Evolutionary conservation across 2,888 invertebrate genomes (phyloP).

Genomic region (Pyrochroa serraticornis): DNA sequence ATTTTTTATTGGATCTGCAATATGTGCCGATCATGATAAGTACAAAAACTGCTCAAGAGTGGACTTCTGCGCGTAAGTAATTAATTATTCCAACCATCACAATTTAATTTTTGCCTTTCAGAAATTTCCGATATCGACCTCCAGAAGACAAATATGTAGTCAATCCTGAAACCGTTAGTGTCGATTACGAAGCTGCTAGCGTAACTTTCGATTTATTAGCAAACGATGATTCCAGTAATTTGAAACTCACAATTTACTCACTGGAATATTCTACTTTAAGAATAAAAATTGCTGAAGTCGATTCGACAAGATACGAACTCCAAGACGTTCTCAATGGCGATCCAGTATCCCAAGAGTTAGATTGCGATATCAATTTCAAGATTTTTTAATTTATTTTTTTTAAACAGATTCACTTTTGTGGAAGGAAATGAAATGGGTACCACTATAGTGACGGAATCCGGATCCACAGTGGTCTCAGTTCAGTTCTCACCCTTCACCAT

Average conservation of each 20-base stretch:
- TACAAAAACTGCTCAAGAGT: slow-evolving; percentile 17
- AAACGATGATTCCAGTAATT: not conserved
- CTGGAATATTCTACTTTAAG: not conserved
- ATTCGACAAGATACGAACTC: not conserved
- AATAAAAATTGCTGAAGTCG: not conserved
- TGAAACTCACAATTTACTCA: not conserved
- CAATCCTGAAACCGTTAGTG: too few species aligned
- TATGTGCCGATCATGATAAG: slow-evolving; percentile 11
- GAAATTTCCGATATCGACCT: not conserved
- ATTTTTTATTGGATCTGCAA: not conserved
- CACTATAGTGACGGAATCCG: not conserved
- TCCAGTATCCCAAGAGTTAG: not conserved
- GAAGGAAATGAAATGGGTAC: not conserved
- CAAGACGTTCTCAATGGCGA: not conserved
- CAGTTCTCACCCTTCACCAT: slow-evolving; percentile 1
- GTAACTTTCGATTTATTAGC: not conserved
- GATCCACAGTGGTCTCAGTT: not conserved
- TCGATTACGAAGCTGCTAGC: not conserved
- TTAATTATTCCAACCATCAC: not conserved
- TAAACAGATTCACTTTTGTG: not conserved
- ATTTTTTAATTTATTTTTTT: not conserved
- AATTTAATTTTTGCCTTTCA: not conserved
- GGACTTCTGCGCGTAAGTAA: slow-evolving; percentile 7
- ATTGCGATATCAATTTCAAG: too few species aligned
- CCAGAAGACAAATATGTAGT: not conserved